phyloP scores from a whole-genome alignment of 2,797 vertebrate genomes.

The Anableps anableps region DNA sequence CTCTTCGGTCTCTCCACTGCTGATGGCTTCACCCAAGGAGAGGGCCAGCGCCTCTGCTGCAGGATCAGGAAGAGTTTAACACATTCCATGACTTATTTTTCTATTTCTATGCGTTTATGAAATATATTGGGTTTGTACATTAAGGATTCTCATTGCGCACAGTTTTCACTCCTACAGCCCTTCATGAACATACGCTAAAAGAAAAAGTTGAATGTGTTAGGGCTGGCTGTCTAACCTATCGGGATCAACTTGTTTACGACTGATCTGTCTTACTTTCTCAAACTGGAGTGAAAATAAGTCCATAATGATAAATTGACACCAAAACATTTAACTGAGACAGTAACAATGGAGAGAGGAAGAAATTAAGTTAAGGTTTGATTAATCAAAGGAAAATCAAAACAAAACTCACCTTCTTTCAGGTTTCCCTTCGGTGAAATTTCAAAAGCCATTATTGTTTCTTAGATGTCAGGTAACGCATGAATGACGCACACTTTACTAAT shows the following conservation, averaged over 20 bases:
- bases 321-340: neutral
- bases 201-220: neutral
- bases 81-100: neutral
- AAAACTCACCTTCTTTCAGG: slow-evolving; percentile 65
- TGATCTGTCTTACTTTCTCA: neutral
- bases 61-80: neutral
- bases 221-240: neutral
- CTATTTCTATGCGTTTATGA: neutral
- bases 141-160: neutral
- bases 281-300: neutral
- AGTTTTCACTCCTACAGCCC: neutral
- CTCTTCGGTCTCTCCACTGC: slow-evolving; percentile 73
- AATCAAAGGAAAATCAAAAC: slow-evolving; percentile 29
- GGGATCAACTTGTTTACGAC: neutral
- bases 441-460: slow-evolving; percentile 52
- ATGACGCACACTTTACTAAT: too few species aligned
- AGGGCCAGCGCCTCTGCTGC: slow-evolving; percentile 82
- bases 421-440: neutral
- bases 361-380: neutral
- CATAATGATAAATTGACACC: neutral
- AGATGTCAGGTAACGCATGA: slow-evolving; percentile 15
- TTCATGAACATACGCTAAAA: neutral
- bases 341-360: neutral
- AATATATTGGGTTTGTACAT: neutral
- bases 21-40: slow-evolving; percentile 82